Conservation (phyloP, 2,888 invertebrate species). For the Dolichomitus sp. region DNA sequence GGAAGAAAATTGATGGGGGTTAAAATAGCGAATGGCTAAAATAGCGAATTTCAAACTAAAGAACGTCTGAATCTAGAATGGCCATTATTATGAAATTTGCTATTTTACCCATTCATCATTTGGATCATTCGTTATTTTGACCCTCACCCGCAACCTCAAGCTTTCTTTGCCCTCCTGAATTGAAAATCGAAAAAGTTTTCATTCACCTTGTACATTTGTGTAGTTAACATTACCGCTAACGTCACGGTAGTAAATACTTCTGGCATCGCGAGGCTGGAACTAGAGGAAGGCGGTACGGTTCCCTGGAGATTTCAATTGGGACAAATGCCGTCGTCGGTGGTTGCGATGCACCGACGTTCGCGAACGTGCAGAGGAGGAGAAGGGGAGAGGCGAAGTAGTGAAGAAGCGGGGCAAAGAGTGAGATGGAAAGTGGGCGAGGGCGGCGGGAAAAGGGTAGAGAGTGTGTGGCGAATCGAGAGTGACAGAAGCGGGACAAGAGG, state of each 20-base stretch:
- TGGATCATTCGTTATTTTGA: too few species aligned
- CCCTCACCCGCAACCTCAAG: too few species aligned
- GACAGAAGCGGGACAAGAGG: conserved; percentile 39
- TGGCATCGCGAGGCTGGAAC: conserved; percentile 38
- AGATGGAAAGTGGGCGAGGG: conserved; percentile 38
- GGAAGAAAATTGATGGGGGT: too few species aligned
- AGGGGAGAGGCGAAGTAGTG: background rate
- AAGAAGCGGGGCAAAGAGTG: conserved; percentile 22
- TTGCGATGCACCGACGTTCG: conserved; percentile 5
- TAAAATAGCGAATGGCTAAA: too few species aligned
- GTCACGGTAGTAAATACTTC: conserved; percentile 22
- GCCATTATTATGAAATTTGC: too few species aligned
- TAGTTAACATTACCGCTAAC: background rate
- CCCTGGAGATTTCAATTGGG: conserved; percentile 30
- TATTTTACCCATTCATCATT: too few species aligned
- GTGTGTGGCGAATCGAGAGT: conserved; percentile 42
- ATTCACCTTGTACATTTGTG: background rate
- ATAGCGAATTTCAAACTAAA: too few species aligned
- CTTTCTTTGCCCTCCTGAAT: too few species aligned
- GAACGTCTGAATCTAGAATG: too few species aligned
- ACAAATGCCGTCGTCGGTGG: conserved; percentile 29
- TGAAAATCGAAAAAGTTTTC: too few species aligned
- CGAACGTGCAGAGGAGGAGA: background rate
- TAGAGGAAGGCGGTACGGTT: conserved; percentile 31
- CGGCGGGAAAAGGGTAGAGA: conserved; percentile 20